Evolutionary conservation across 92 coral and sea anemone genomes (phyloP).

Genomic region (Porites cylindrica): DNA sequence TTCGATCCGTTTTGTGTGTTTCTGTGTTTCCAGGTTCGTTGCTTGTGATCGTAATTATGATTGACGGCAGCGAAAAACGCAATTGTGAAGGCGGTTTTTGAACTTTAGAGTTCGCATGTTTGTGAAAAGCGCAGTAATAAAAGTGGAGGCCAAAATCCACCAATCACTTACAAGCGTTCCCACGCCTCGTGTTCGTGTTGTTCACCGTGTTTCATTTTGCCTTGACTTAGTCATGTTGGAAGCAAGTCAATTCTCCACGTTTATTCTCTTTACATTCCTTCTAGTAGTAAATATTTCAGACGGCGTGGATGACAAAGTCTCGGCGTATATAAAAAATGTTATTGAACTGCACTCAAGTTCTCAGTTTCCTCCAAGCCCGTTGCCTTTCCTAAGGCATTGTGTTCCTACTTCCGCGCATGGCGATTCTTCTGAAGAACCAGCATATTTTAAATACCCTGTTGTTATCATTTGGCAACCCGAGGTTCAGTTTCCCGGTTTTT

Average conservation of each 20-base stretch:
- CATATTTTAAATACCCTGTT: neutral
- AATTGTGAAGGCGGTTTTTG: too few relatives aligned
- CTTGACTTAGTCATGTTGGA: neutral
- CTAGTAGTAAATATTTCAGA: neutral
- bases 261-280: neutral
- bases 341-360: neutral
- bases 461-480: neutral
- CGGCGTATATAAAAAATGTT: neutral
- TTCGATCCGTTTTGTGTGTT: too few relatives aligned
- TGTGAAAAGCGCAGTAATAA: too few relatives aligned
- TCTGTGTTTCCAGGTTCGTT: too few relatives aligned
- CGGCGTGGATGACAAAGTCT: neutral
- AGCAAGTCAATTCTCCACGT: neutral
- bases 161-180: neutral
- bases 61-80: too few relatives aligned
- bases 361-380: neutral
- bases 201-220: neutral
- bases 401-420: neutral
- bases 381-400: neutral
- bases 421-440: neutral
- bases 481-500: neutral
- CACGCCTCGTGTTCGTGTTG: neutral
- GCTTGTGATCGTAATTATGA: too few relatives aligned
- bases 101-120: too few relatives aligned
- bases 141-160: neutral